Percentiles rank a stretch among this genome's conserved stretches.
These are phyloP conservation scores for Epinotia demarniana DNA, from an alignment of 2,888 invertebrate genomes.

Conservation along the genomic window DNA sequence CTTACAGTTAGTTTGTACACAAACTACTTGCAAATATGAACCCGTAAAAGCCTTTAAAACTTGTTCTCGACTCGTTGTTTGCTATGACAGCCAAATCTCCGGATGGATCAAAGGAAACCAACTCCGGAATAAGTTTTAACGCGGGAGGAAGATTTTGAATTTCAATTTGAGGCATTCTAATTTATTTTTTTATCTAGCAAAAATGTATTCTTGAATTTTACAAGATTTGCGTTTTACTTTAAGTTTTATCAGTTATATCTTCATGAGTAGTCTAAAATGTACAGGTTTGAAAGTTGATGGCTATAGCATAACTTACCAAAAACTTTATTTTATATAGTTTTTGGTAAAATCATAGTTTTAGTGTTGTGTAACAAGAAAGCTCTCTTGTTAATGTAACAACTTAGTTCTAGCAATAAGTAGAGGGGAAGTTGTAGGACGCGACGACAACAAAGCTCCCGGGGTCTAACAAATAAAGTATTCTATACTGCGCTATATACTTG, in stretches of 20 bases:
- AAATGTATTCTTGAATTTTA: background rate
- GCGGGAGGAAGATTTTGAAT: constrained; percentile 38
- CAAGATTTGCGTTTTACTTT: background rate
- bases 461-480: constrained; percentile 24
- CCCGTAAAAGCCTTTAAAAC: constrained; percentile 37
- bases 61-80: constrained; percentile 36
- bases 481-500: background rate
- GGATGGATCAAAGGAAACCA: constrained; percentile 44
- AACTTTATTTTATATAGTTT: too few relatives aligned
- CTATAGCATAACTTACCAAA: too few relatives aligned
- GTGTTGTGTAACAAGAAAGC: constrained; percentile 11
- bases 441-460: constrained; percentile 4
- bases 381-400: constrained; percentile 35
- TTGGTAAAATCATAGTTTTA: background rate
- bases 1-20: background rate
- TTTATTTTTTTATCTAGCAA: constrained; percentile 17
- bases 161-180: constrained; percentile 40
- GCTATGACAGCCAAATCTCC: constrained; percentile 43
- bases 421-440: constrained; percentile 22
- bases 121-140: constrained; percentile 44
- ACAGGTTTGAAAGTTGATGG: background rate
- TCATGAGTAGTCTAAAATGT: background rate
- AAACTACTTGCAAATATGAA: constrained; percentile 35
- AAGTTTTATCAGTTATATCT: background rate
- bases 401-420: constrained; percentile 27